Evolutionary conservation across 2,797 vertebrate genomes (phyloP), one percentile per base, ranked within the genome.

Genomic region (Phalanger gymnotis): DNA sequence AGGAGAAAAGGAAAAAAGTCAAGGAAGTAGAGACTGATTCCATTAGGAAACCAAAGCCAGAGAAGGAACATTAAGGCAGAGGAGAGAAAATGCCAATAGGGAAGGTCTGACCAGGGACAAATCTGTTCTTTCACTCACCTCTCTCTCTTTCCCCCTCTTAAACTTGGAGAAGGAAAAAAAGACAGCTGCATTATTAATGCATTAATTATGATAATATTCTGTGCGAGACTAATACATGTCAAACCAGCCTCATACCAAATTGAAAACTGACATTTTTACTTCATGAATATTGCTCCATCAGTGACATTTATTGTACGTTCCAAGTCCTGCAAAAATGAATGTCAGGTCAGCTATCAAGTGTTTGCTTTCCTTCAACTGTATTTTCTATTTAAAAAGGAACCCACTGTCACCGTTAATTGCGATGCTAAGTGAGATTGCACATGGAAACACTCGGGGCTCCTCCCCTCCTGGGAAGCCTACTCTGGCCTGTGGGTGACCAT

Each of bases 281-380:
- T 98, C 96, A 92, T 96, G 96, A 98, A 97, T 22, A 0, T 98
- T 98, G 98, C 98, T 98, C 97, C 97, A 93, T 97, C 96, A 96
- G 97, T 98, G 98, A 98, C 98, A 99, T 98, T 99, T 98, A 98
- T 97, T 98, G 97, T 96, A 95, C 95, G 1, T 97, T 97, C 91
- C 98, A 96, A 96, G 90, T 66, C 94, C 94, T 96, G 98, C 97
- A 98, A 98, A 98, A 87, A 95, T 98, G 98, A 98, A 99, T 98
- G 97, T 98, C 98, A 98, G 98, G 98, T 98, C 98, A 98, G 97
- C 95, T 97, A 97, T 97, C 97, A 96, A 81, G 55, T 3, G 0
- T 96, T 97, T 98, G 95, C 91, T 98, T 98, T 96, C 95, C 93
- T 96, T 98, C 92, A 93, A 97, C 93, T 93, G 96, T 98, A 97